Evolutionary conservation across 92 coral and sea anemone genomes (phyloP), one percentile per base, ranked within the genome.

Genomic region (Virgularia gustaviana): DNA sequence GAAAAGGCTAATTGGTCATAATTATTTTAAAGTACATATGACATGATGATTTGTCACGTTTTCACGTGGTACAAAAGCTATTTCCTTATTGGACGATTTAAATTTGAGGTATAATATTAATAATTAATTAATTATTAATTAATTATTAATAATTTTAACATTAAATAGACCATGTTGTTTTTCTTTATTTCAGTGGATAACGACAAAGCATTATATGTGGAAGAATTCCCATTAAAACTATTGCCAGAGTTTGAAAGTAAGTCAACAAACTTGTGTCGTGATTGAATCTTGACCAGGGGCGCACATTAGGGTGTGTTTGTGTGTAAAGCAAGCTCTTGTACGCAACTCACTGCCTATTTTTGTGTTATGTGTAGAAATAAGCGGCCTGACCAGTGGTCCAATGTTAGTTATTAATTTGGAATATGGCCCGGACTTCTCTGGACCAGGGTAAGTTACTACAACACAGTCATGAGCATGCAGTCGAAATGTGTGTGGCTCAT

Each of bases 351-450:
- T 24, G 16, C 15, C 1, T 29, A 36, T 23, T 25, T 13, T 38
- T 25, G 15, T 37, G 33, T 18, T 65, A 30, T 65, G 54, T 37
- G 22, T 25, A 16, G n/a, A n/a, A n/a, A n/a, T n/a, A n/a, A n/a
- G n/a, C 36, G 98, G 98, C 49, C 84, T 88, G 39, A 83, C 90
- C 22, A 63, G 85, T 1, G 98, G 96, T 13, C 98, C 98, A 57
- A 85, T 87, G 88, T 72, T 92, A 28, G 98, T 92, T 15, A 34
- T 89, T 12, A 92, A 92, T 61, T 76, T 92, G 90, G 98, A 92
- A 55, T 92, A 92, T 57, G 98, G 98, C 57, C 79, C 81, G 59
- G 73, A 57, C 34, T 92, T 89, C 82, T 89, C 98, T 20, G 98
- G 96, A 36, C 81, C 98, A 31, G 98, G 98, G 98, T 92, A 81